Evolutionary conservation across 2,888 invertebrate genomes (phyloP).

Genomic region (Tupiocoris notatus): DNA sequence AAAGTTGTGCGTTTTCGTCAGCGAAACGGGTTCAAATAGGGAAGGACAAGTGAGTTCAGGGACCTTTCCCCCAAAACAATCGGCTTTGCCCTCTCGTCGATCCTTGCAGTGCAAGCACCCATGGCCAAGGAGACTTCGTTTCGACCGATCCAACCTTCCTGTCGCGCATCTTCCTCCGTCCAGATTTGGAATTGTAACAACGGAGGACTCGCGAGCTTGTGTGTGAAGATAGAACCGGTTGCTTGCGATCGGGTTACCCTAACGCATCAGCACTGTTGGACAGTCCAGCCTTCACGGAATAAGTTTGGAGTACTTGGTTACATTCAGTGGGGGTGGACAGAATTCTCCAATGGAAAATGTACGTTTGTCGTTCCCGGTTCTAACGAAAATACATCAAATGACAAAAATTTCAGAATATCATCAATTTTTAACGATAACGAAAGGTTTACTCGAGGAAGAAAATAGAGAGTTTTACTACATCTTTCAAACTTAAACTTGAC

Average conservation of each 20-base stretch:
- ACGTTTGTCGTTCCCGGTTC: no score
- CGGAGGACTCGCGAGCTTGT: not conserved
- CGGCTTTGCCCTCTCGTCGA: constrained; percentile 28
- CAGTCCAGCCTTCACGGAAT: not conserved
- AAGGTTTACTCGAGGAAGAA: no score
- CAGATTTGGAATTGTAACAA: constrained; percentile 38
- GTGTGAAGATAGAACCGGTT: not conserved
- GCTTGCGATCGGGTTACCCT: not conserved
- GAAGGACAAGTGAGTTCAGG: constrained; percentile 39
- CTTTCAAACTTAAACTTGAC: no score
- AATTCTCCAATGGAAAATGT: no score
- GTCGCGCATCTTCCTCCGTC: constrained; percentile 1
- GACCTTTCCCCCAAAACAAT: constrained; percentile 40
- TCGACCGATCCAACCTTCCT: not conserved
- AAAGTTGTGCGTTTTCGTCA: constrained; percentile 9
- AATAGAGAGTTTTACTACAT: no score
- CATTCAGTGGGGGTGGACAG: not conserved
- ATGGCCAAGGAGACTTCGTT: not conserved
- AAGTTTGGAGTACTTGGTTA: no score
- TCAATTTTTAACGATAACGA: no score
- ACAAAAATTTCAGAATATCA: no score
- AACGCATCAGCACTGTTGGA: not conserved
- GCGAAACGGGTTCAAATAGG: constrained; percentile 40
- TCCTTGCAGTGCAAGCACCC: not conserved
- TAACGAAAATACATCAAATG: no score